A percentile compares a stretch with the other conserved stretches of the same genome.
Conservation (phyloP, 2,797 vertebrate genomes). For the Coreius guichenoti region DNA sequence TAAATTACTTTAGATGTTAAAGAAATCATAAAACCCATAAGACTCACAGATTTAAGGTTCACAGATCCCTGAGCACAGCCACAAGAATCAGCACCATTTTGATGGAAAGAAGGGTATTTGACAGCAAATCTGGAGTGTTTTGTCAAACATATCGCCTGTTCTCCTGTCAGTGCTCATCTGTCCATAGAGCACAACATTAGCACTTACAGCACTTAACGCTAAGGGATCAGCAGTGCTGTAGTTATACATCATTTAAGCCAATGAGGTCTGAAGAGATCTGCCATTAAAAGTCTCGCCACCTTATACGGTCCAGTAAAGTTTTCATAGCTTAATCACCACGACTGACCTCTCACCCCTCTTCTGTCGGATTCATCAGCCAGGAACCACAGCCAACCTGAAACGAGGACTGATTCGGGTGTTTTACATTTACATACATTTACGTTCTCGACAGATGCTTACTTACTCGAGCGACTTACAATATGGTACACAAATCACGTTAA, state of each 20-base stretch:
- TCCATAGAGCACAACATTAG: slow-evolving; percentile 19
- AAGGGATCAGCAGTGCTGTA: background rate
- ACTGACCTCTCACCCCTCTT: slow-evolving; percentile 29
- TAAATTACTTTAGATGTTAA: background rate
- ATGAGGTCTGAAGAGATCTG: slow-evolving; percentile 32
- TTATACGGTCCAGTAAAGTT: slow-evolving; percentile 29
- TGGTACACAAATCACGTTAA: slow-evolving; percentile 22
- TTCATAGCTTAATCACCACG: slow-evolving; percentile 30
- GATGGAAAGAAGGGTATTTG: background rate
- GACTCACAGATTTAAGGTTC: background rate
- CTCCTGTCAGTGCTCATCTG: slow-evolving; percentile 16
- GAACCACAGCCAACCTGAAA: background rate
- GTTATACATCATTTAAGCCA: slow-evolving; percentile 34
- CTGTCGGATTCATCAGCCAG: background rate
- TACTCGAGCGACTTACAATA: slow-evolving; percentile 14
- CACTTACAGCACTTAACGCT: slow-evolving; percentile 1
- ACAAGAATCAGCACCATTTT: background rate
- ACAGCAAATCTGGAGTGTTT: slow-evolving; percentile 22
- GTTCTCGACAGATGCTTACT: slow-evolving; percentile 23
- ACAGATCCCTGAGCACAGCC: background rate
- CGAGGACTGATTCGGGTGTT: background rate
- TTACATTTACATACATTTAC: slow-evolving; percentile 26
- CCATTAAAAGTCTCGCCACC: slow-evolving; percentile 10
- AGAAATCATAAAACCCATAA: background rate
- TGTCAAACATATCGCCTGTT: slow-evolving; percentile 31